Evolutionary conservation across 2,113 vertebrate species (phyloP), one percentile per base, ranked within the genome.

Genomic region (Australoheros scitulus): DNA sequence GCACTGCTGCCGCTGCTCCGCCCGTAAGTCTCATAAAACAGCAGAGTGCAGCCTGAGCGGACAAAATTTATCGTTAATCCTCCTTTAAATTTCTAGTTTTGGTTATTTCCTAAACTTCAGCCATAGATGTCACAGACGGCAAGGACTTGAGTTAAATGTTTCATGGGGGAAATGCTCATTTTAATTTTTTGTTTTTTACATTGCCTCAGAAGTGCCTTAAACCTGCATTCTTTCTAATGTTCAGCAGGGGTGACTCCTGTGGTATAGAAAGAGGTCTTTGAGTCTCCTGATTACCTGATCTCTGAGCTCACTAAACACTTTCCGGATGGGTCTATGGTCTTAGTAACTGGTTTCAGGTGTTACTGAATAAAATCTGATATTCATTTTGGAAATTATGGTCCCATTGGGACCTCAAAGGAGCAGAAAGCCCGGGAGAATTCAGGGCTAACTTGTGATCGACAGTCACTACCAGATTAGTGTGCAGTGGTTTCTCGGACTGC

Each of bases 1-100:
- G 79, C 75, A 0, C 68, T 34, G 17, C 93, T 18, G 7, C 56
- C 88, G 76, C 92, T 96, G 82, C 92, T 96, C 81, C 93, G 96
- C 72, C 97, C 96, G 0, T 97, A 97, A 1, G 96, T 96, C 86
- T 98, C 97, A 1, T 97, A 97, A 79, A 99, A 97, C 58, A 98
- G 94, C 72, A 99, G 94, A 5, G 96, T 96, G 89, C 97, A 98
- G 41, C 97, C 98, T 99, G 92, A 13, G 15, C 14, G 9, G 26
- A 47, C 7, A 36, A n/a, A 29, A 72, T 7, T 11, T 38, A 72
- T 8, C 9, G 2, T 72, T 55, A 34, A 55, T 52, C 29, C 17
- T 20, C 11, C 17, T 22, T 26, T 47, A 29, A 68, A 18, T 2
- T 50, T 50, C 2, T 70, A 72, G 6, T 52, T 20, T 72, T 20